Evolutionary conservation across 2,113 vertebrate genomes (phyloP).

Genomic region (Cettia cetti): DNA sequence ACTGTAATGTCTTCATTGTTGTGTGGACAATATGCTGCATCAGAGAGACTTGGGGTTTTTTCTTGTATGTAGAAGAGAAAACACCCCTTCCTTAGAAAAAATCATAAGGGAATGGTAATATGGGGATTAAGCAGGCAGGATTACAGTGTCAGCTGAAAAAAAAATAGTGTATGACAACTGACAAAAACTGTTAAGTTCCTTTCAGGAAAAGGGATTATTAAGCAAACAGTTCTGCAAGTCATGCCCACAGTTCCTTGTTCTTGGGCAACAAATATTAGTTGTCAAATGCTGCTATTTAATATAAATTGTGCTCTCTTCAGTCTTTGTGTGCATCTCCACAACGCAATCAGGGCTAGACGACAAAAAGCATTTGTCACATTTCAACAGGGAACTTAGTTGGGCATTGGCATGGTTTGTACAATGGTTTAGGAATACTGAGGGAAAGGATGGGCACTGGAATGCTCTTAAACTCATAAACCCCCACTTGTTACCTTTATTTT

Average conservation of each 20-base stretch:
- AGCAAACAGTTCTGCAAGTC: not conserved
- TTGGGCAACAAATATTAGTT: not conserved
- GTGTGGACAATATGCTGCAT: not conserved
- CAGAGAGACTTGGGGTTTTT: not conserved
- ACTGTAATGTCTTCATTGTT: not conserved
- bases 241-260: not conserved
- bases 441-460: not conserved
- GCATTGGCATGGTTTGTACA: not conserved
- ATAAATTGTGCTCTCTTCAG: not conserved
- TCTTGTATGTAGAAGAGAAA: not conserved
- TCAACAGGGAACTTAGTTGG: not conserved
- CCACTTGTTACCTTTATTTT: not conserved
- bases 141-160: not conserved
- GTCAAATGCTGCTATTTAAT: not conserved
- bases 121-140: not conserved
- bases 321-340: not conserved
- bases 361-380: not conserved
- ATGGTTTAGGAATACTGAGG: not conserved
- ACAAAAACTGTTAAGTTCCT: not conserved
- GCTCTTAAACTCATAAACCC: not conserved
- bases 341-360: not conserved
- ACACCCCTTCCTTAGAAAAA: not conserved
- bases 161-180: not conserved
- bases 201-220: not conserved
- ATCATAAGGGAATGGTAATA: not conserved